Conservation (phyloP, 2,888 invertebrate genomes). For the Oasisia sp. region DNA sequence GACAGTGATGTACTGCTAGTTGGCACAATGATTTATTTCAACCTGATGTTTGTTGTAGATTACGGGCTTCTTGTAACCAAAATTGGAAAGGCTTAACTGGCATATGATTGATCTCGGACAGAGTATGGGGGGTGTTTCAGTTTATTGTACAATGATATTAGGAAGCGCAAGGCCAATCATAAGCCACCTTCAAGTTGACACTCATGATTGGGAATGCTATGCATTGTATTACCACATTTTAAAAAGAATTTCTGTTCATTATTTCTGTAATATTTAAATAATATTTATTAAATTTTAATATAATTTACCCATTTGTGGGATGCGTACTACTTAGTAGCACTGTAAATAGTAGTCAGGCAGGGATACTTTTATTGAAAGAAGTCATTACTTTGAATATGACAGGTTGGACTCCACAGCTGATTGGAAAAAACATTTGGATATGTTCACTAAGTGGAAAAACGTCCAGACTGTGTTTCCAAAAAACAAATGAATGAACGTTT, state of each 20-base stretch:
- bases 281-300: no score
- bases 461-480: no score
- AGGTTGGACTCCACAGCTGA: no score
- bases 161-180: background rate
- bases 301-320: no score
- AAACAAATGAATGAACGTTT: no score
- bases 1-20: background rate
- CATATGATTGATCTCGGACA: background rate
- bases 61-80: background rate
- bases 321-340: background rate
- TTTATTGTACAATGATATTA: background rate
- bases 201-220: background rate
- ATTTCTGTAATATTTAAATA: no score
- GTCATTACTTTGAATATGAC: no score
- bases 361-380: no score
- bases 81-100: background rate
- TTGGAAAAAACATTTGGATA: no score
- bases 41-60: background rate
- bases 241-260: background rate
- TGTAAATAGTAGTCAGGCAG: background rate
- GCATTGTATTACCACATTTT: background rate
- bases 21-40: background rate
- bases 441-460: no score
- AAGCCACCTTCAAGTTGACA: background rate
- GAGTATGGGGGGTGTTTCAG: background rate